Percentiles rank a stretch among this genome's conserved stretches.
phyloP scores from a whole-genome alignment of 2,888 invertebrate species.

The Patella pellucida region DNA sequence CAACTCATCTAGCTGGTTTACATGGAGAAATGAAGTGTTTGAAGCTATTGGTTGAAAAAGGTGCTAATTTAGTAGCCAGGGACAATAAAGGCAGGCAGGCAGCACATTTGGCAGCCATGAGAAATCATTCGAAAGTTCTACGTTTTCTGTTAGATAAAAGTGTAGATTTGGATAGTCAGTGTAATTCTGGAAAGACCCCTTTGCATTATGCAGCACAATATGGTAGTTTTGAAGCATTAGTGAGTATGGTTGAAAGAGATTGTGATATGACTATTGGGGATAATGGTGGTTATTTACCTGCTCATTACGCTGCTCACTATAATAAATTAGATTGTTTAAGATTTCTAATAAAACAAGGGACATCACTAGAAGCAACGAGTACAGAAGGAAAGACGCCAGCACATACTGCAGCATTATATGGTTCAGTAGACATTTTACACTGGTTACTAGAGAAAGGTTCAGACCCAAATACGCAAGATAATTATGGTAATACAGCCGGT shows the following conservation, averaged over 20 bases:
- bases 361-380: conserved; percentile 58
- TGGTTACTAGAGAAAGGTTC: conserved; percentile 67
- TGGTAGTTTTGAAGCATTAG: conserved; percentile 64
- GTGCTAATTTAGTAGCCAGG: conserved; percentile 57
- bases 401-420: conserved; percentile 66
- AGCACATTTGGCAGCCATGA: conserved; percentile 66
- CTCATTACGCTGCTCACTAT: conserved; percentile 64
- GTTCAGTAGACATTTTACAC: conserved; percentile 62
- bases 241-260: conserved; percentile 63
- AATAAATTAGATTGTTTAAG: conserved; percentile 64
- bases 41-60: conserved; percentile 59
- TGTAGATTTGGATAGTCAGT: conserved; percentile 62
- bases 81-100: conserved; percentile 63
- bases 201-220: conserved; percentile 68
- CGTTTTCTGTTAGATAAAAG: conserved; percentile 63
- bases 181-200: conserved; percentile 64
- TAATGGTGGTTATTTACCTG: conserved; percentile 59
- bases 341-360: conserved; percentile 66
- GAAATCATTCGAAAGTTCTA: conserved; percentile 64
- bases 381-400: conserved; percentile 63
- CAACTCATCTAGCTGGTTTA: conserved; percentile 66
- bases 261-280: conserved; percentile 65
- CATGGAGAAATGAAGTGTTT: conserved; percentile 67
- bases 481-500: conserved; percentile 64
- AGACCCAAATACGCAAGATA: conserved; percentile 60